Evolutionary conservation across 1,140 invertebrate genomes (phyloP), one percentile per base, ranked within the genome.

Genomic region (Drosophila ficusphila): DNA sequence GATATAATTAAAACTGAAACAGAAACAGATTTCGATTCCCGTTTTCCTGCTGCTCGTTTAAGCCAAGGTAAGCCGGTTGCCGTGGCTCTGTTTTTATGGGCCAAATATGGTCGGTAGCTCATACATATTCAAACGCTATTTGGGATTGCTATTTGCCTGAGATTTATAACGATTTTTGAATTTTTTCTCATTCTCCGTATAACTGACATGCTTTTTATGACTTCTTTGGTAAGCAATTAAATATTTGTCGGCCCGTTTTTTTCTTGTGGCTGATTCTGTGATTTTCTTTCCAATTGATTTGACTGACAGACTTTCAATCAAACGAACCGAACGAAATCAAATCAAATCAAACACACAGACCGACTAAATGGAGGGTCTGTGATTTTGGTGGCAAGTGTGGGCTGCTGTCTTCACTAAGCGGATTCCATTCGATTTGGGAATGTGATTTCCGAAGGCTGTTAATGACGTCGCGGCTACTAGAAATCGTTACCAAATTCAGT

Each of bases 71-170:
- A 85, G 49, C 81, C 82, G 54, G 76, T 85, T 76, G 25, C 39
- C 41, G 49, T 71, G 53, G 31, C 46, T 69, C 64, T 53, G 73
- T 53, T 48, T 85, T 81, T 81, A 85, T 79, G 72, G 76, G 44
- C 76, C 65, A 60, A 85, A 85, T 68, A 79, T 76, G 82, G 72
- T 11, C 61, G 12, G 21, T 56, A 42, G 64, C 48, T 69, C 51
- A 85, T 85, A 72, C 76, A 85, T 85, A 85, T 85, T 81, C 68
- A 85, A 67, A 81, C 81, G 51, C 27, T 27, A 57, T 61, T 70
- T 48, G 47, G 67, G 42, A 82, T 54, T 70, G 52, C 29, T 82
- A 53, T 71, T 67, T 78, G 70, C 46, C 51, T 52, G 47, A 54
- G 48, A 73, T 73, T 65, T 75, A 79, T 83, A 58, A 44, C 38